Conservation (phyloP, 1,140 invertebrate species). For the Varroa destructor region DNA sequence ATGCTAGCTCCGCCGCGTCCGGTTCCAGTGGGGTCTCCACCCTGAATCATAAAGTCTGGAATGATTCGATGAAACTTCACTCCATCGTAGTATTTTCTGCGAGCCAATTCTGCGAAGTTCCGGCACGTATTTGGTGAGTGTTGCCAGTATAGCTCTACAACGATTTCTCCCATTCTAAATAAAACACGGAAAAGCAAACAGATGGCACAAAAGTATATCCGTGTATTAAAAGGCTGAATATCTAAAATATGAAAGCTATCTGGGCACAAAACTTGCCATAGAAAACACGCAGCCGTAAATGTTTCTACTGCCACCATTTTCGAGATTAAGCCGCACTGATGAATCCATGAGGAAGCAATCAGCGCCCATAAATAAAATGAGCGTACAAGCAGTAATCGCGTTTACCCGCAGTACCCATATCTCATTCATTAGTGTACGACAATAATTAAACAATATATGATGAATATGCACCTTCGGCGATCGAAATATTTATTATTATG, state of each 20-base stretch:
- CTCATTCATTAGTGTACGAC: no score
- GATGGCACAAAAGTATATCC: conserved; percentile 24
- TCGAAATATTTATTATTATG: no score
- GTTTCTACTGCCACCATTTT: no score
- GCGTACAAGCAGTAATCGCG: no score
- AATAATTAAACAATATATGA: no score
- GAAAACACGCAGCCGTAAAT: no score
- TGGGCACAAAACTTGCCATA: conserved; percentile 23
- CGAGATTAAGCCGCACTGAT: no score
- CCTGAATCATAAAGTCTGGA: conserved; percentile 94
- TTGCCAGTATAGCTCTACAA: conserved; percentile 91
- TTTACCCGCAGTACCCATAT: no score
- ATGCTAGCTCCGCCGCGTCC: conserved; percentile 83
- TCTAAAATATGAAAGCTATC: conserved; percentile 7
- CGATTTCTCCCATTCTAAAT: conserved; percentile 77
- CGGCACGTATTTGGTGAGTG: conserved; percentile 85
- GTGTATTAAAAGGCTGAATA: background rate
- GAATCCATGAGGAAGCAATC: no score
- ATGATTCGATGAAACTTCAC: conserved; percentile 94
- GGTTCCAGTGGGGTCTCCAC: conserved; percentile 78
- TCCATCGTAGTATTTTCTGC: conserved; percentile 87
- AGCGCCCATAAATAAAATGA: no score
- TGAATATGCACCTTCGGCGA: no score
- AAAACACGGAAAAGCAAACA: conserved; percentile 39
- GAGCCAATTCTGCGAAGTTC: conserved; percentile 85